Conservation (phyloP, 2,797 vertebrate species). For the Numenius phaeopus region DNA sequence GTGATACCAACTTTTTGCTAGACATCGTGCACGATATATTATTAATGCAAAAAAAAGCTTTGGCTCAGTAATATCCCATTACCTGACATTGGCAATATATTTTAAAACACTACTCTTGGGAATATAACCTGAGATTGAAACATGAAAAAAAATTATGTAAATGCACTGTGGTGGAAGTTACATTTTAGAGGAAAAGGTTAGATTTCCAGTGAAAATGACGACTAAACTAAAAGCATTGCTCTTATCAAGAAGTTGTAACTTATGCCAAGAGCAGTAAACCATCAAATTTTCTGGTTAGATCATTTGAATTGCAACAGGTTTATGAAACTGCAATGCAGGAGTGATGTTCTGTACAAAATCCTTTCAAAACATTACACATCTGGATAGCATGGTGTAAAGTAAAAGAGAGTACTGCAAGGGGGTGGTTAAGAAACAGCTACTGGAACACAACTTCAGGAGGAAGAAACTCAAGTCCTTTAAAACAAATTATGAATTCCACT, state of each 20-base stretch:
- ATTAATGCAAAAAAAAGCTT: background rate
- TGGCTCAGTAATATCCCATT: background rate
- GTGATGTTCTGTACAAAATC: background rate
- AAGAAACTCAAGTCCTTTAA: background rate
- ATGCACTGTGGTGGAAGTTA: background rate
- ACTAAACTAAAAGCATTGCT: background rate
- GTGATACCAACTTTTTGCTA: background rate
- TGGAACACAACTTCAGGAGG: background rate
- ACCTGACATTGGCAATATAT: background rate
- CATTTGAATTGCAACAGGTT: background rate
- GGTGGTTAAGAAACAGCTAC: background rate
- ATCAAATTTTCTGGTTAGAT: background rate
- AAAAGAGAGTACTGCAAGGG: background rate
- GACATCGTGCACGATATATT: background rate
- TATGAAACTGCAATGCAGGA: background rate
- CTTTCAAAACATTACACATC: background rate
- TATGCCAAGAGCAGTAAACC: background rate
- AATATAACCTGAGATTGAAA: background rate
- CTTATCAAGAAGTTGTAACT: background rate
- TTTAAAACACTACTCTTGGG: background rate
- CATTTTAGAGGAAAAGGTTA: background rate
- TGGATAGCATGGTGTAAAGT: rapidly evolving
- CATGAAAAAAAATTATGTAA: rapidly evolving
- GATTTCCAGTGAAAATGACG: background rate
- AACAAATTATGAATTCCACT: background rate